Conservation (phyloP, 2,113 vertebrate species). For the Oryzias melastigma region DNA sequence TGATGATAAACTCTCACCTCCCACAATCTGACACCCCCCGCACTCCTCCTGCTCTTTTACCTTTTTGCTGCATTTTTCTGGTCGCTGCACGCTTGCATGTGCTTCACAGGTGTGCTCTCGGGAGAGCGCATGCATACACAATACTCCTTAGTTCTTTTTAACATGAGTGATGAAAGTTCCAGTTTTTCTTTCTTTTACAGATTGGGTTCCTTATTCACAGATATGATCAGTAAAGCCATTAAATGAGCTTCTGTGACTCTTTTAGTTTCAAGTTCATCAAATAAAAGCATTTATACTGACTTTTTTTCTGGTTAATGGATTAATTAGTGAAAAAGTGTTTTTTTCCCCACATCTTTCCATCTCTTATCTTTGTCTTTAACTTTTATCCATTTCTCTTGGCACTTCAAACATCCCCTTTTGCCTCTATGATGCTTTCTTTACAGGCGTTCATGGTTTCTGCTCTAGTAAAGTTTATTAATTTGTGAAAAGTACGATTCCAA, state of each 20-base stretch:
- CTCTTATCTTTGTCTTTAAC: background rate
- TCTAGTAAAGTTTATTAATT: too few species aligned
- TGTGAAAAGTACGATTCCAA: background rate
- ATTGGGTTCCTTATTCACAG: slow-evolving; percentile 7
- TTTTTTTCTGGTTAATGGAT: background rate
- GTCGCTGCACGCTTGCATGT: background rate
- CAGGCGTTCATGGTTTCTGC: too few species aligned
- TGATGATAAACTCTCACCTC: slow-evolving; percentile 57
- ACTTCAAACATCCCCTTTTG: background rate
- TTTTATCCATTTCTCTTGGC: background rate
- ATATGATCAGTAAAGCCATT: slow-evolving; percentile 22
- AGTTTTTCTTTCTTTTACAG: background rate
- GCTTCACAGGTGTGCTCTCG: slow-evolving; percentile 9
- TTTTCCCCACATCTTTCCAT: background rate
- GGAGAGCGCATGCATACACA: background rate
- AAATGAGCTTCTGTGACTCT: slow-evolving; percentile 33
- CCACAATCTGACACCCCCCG: slow-evolving; percentile 45
- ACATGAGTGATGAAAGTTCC: background rate
- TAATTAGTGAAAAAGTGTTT: background rate
- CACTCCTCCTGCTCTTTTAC: slow-evolving; percentile 30
- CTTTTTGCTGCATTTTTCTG: slow-evolving; percentile 34
- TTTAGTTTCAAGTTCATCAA: slow-evolving; percentile 28
- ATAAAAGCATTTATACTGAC: slow-evolving; percentile 23
- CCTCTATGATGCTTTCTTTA: background rate
- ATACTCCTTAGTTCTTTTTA: background rate